Conservation (phyloP, 1,140 invertebrate species). For the Melanaphis sacchari region DNA sequence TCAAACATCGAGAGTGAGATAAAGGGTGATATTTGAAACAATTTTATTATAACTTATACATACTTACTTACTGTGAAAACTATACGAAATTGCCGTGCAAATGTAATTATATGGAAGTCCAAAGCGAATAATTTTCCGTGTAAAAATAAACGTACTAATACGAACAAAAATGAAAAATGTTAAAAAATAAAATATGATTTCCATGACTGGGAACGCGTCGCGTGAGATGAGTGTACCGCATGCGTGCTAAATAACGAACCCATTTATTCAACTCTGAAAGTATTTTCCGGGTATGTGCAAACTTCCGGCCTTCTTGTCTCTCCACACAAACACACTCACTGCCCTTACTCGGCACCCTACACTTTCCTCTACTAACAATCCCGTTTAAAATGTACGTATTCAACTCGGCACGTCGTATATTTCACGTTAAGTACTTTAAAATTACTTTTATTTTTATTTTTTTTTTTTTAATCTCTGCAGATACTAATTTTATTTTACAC, state of each 20-base stretch:
- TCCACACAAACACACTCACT: not conserved
- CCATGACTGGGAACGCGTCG: not conserved
- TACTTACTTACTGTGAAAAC: not conserved
- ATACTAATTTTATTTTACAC: not conserved
- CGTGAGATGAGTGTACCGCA: no score
- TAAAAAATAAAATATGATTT: not conserved
- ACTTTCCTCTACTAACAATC: not conserved
- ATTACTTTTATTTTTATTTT: not conserved
- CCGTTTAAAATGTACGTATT: not conserved
- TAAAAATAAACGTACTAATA: not conserved
- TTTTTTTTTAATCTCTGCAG: not conserved
- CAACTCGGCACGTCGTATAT: not conserved
- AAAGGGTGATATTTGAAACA: not conserved
- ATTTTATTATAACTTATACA: not conserved
- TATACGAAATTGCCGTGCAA: not conserved
- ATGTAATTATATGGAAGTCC: not conserved
- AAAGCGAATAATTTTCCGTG: not conserved
- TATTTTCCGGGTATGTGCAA: not conserved
- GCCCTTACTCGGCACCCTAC: no score
- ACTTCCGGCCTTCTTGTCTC: not conserved
- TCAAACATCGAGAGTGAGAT: not conserved
- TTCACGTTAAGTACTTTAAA: slow-evolving; percentile 9
- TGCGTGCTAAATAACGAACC: not conserved
- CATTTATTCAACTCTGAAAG: not conserved
- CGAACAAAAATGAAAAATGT: not conserved